These are phyloP conservation scores for Hermaeophaga mercurialis DNA, from an alignment of 2,888 invertebrate species.

Conservation along the genomic window DNA sequence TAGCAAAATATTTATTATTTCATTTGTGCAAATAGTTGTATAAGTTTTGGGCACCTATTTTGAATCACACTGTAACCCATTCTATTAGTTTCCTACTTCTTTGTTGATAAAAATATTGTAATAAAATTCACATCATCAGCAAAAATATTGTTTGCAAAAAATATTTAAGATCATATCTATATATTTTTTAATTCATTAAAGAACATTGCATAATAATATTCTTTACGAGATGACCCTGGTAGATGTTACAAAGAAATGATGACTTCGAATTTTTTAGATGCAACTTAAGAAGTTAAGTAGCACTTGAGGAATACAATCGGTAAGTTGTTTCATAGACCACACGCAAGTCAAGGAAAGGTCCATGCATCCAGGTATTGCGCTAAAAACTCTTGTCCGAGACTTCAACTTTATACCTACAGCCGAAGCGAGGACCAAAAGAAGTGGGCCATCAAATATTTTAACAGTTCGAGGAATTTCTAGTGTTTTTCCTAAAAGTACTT, in stretches of 20 bases:
- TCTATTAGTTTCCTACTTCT: no score
- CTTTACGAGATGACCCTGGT: not conserved
- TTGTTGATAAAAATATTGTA: no score
- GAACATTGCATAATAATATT: constrained; percentile 5
- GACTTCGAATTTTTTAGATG: constrained; percentile 2
- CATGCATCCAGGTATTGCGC: constrained; percentile 18
- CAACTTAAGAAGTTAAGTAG: constrained; percentile 13
- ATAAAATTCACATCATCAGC: no score
- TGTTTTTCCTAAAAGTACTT: constrained; percentile 36
- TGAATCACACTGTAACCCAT: no score
- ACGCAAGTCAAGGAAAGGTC: constrained; percentile 15
- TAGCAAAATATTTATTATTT: no score
- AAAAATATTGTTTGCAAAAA: no score
- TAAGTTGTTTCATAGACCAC: constrained; percentile 26
- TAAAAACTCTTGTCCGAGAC: constrained; percentile 8
- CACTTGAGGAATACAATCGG: constrained; percentile 20
- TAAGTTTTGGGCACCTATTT: no score
- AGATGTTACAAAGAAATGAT: constrained; percentile 3
- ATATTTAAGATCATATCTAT: no score
- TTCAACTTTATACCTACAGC: not conserved
- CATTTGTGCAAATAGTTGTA: no score
- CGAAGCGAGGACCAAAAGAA: constrained; percentile 10
- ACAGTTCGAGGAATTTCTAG: constrained; percentile 37
- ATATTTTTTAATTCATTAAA: no score
- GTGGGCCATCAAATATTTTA: constrained; percentile 24